These are phyloP conservation scores for Charanyca ferruginea DNA, from an alignment of 2,888 invertebrate species.

Conservation along the genomic window DNA sequence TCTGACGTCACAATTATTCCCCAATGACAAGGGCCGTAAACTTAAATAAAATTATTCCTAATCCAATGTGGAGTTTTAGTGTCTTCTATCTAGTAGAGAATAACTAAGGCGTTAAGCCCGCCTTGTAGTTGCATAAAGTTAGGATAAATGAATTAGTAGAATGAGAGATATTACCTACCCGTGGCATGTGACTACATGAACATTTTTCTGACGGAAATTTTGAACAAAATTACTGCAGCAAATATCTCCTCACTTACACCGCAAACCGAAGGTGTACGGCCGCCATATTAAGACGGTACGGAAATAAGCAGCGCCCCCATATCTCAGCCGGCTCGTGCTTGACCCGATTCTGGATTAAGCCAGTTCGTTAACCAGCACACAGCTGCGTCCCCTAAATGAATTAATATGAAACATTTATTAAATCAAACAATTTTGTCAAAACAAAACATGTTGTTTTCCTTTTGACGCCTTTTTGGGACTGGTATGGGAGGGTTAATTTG, in stretches of 20 bases:
- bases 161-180: too few relatives aligned
- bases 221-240: not conserved
- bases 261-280: constrained; percentile 54
- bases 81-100: too few relatives aligned
- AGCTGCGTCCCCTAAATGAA: constrained; percentile 57
- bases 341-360: constrained; percentile 63
- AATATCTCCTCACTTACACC: constrained; percentile 28
- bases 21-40: too few relatives aligned
- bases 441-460: constrained; percentile 34
- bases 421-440: constrained; percentile 49
- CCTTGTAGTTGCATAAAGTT: too few relatives aligned
- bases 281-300: constrained; percentile 54
- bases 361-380: constrained; percentile 63
- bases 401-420: constrained; percentile 57
- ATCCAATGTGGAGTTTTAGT: too few relatives aligned
- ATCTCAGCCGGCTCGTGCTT: constrained; percentile 58
- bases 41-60: too few relatives aligned
- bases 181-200: too few relatives aligned
- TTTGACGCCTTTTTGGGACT: constrained; percentile 31
- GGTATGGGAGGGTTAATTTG: constrained; percentile 21
- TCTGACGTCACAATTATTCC: too few relatives aligned
- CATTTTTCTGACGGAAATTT: not conserved
- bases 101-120: too few relatives aligned
- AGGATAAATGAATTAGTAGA: too few relatives aligned
- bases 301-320: constrained; percentile 63